phyloP scores from a whole-genome alignment of 2,888 invertebrate species.

The Rhopalosiphum nymphaeae region DNA sequence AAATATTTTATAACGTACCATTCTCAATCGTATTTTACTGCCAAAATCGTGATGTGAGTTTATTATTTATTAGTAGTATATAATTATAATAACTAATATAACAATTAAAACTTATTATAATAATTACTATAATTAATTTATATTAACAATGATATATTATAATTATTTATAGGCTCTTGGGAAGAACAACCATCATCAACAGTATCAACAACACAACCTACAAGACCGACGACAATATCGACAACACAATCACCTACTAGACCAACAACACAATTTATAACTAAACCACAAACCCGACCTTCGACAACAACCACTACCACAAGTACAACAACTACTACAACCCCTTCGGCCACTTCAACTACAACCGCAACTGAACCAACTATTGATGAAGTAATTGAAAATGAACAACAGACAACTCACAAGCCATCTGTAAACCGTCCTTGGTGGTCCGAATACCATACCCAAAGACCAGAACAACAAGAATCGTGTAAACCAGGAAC shows the following conservation, averaged over 20 bases:
- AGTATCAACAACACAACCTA: conserved; percentile 40
- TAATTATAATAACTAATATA: not conserved
- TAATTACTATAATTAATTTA: not conserved
- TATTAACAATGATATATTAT: not conserved
- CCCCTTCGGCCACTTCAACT: not conserved
- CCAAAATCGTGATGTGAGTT: too few species aligned
- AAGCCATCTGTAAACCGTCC: conserved; percentile 53
- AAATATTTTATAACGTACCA: too few species aligned
- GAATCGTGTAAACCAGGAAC: conserved; percentile 67
- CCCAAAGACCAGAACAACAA: conserved; percentile 63
- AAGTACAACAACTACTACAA: conserved; percentile 40
- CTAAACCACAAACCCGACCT: not conserved
- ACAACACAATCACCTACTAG: conserved; percentile 46
- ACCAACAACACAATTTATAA: conserved; percentile 29
- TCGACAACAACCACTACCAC: conserved; percentile 24
- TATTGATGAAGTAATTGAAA: not conserved
- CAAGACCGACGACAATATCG: conserved; percentile 36
- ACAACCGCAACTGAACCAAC: not conserved
- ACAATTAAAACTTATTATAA: not conserved
- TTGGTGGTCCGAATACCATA: conserved; percentile 66
- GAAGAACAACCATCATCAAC: conserved; percentile 49
- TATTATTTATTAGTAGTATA: too few species aligned
- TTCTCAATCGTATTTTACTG: too few species aligned
- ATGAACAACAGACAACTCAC: conserved; percentile 57
- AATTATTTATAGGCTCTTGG: conserved; percentile 30